Conservation (phyloP, 2,888 invertebrate species). For the Argyresthia goedartella region DNA sequence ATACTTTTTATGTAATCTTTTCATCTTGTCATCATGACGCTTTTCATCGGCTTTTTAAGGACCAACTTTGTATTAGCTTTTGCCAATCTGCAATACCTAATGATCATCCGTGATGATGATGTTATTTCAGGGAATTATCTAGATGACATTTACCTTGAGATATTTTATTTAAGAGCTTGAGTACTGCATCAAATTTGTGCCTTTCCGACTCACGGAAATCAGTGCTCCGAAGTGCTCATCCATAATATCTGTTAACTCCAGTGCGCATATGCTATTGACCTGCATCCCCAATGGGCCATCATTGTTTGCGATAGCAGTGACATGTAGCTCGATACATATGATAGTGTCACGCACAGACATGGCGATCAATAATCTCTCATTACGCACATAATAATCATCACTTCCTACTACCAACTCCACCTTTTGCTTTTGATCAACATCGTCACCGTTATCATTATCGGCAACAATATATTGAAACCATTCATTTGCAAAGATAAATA, state of each 20-base stretch:
- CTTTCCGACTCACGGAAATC: too few species aligned
- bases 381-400: slow-evolving; percentile 21
- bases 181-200: too few species aligned
- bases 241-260: slow-evolving; percentile 12
- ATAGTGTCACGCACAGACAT: slow-evolving; percentile 10
- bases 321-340: slow-evolving; percentile 19
- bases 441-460: background rate
- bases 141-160: too few species aligned
- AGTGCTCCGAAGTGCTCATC: too few species aligned
- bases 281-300: slow-evolving; percentile 55
- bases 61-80: too few species aligned
- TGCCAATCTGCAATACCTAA: too few species aligned
- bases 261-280: slow-evolving; percentile 43
- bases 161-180: too few species aligned
- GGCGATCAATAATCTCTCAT: slow-evolving; percentile 53
- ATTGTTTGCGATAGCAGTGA: slow-evolving; percentile 55
- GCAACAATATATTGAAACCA: slow-evolving; percentile 13
- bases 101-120: too few species aligned
- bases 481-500: background rate
- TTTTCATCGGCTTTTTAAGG: background rate
- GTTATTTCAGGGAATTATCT: too few species aligned
- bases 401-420: background rate
- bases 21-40: background rate
- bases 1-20: background rate
- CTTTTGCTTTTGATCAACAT: background rate